These are phyloP conservation scores for Bombylius major DNA, from an alignment of 2,888 invertebrate genomes.

Conservation along the genomic window DNA sequence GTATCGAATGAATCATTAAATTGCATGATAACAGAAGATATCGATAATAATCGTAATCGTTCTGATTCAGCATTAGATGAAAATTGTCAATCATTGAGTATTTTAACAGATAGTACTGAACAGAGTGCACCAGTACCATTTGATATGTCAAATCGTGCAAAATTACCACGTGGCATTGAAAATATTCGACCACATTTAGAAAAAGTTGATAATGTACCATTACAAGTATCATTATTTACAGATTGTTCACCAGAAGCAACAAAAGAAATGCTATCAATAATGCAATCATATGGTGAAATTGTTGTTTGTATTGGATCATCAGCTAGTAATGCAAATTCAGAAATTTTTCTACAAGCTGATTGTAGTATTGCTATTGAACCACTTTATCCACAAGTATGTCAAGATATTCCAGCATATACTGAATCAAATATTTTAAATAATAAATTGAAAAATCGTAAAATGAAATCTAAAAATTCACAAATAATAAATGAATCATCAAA, in stretches of 20 bases:
- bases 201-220: conserved; percentile 92
- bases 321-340: conserved; percentile 74
- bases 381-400: conserved; percentile 69
- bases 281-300: conserved; percentile 92
- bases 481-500: background rate
- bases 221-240: conserved; percentile 92
- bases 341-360: conserved; percentile 89
- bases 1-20: conserved; percentile 19
- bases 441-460: conserved; percentile 17
- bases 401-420: conserved; percentile 31
- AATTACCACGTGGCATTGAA: conserved; percentile 90
- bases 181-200: conserved; percentile 93
- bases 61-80: conserved; percentile 43
- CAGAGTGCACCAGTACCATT: conserved; percentile 85
- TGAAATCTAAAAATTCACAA: background rate
- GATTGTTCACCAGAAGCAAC: conserved; percentile 92
- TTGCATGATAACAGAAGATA: conserved; percentile 8
- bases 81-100: conserved; percentile 71
- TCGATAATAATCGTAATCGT: conserved; percentile 32
- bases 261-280: conserved; percentile 83
- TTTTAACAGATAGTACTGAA: conserved; percentile 79
- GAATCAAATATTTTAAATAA: conserved; percentile 34
- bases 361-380: conserved; percentile 85
- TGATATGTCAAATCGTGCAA: conserved; percentile 87
- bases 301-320: conserved; percentile 89